Evolutionary conservation across 53 echinoderm and acorn worm species (phyloP), one percentile per base, ranked within the genome.

Genomic region (Actinopyga echinites): DNA sequence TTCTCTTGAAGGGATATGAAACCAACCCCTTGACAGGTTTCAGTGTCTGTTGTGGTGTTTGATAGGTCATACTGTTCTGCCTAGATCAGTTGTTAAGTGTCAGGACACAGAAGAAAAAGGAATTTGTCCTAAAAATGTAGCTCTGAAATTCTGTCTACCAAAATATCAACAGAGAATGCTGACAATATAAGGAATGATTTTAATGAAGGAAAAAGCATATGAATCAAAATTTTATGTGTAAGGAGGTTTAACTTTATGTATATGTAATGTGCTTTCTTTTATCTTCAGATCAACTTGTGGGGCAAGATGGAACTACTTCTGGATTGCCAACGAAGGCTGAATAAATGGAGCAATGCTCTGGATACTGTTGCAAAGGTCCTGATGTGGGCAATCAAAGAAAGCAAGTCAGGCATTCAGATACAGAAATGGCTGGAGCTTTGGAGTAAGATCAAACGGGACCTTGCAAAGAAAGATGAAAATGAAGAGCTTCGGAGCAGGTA

Each of bases 361-460:
- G 57, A 82, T 38, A 99, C 91, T 15, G 80, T 83, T 23, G 87
- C 83, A 42, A 65, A 64, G 52, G 81, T 80, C 62, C 77, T 85
- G 17, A 30, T 34, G 42, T 75, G 33, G 28, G 45, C 37, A 7
- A 26, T 61, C 10, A 53, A 40, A 55, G 59, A 75, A 24, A 23
- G 21, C n/a, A n/a, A 54, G 22, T 40, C 62, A 11, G 28, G 66
- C 33, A 49, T 75, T 17, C 36, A 52, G 30, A 21, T 33, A 15
- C 63, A 30, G 23, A 85, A 75, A 33, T 85, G 82, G 49, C 85
- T 92, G 28, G 94, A 94, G 82, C 79, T 87, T 24, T 99, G 95
- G 95, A 88, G 90, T 43, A 99, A 99, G 36, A 89, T 92, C 36
- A 99, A 95, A 75, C 67, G 92, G 30, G 95, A 99, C 49, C 84